Base-by-base conservation (phyloP, 2,888 invertebrate genomes). In the Dryomyza anilis region DNA sequence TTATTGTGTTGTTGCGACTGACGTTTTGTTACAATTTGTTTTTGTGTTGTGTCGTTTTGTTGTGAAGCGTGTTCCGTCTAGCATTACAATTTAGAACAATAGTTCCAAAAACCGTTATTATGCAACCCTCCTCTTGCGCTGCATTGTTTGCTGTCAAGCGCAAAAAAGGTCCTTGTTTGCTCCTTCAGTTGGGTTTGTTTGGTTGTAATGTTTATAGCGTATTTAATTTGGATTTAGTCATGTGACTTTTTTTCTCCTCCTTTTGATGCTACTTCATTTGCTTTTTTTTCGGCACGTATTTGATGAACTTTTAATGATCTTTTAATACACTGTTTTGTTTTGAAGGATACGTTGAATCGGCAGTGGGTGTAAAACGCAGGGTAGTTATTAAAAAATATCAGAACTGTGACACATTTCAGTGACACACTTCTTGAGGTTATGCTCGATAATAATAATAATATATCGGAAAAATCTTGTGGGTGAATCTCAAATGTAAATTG, bases 41-140 rank as follows among this genome's bases (percentile, higher is more conserved):
- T 21, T 5, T 5, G 8, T 33, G n/a, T 27, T 50, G 25, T n/a
- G n/a, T n/a, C n/a, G n/a, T n/a, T 30, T 59, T 59, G 59, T 33
- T 48, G 33, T 30, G 61, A 61, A 61, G 61, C 61, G 61, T 61
- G 61, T 61, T 52, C 12, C 61, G 29, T 53, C 53, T 61, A 29
- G 39, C 52, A 61, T 61, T 61, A 61, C 61, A 61, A 39, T 61
- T 52, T 43, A 61, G 7, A 19, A 33, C 21, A 55, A 30, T 16
- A 7, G 33, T 14, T 7, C 16, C 21, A 36, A 55, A 33, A 33
- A 36, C 55, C 55, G 55, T 55, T 55, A 36, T 55, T 23, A 36
- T 14, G 23, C 12, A 55, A 36, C 39, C 55, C 55, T 21, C 55
- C 23, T 25, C 36, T 14, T 10, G 4, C 3, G 23, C n/a, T 12